Percentiles rank a stretch among this genome's conserved stretches.
Evolutionary conservation across 2,113 vertebrate species (phyloP).

Genomic region (Petrocephalus zakoni): DNA sequence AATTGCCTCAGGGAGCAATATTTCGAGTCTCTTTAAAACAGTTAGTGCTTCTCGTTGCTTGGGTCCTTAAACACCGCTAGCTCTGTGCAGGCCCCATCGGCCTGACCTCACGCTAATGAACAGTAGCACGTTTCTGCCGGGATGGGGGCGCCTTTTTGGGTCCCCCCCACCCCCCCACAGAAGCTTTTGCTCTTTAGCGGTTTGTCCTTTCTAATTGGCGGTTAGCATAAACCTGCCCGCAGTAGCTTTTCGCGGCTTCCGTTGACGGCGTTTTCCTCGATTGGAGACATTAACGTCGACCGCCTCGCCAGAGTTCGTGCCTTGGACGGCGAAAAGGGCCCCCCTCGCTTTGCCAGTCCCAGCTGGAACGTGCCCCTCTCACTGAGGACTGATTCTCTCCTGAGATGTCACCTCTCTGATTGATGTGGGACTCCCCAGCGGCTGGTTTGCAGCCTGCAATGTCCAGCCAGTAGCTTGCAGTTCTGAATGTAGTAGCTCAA

Average conservation of each 20-base stretch:
- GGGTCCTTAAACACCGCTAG: background rate
- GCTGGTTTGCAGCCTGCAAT: background rate
- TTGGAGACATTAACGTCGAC: background rate
- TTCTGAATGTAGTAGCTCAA: background rate
- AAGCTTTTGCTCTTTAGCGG: background rate
- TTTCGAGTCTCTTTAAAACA: background rate
- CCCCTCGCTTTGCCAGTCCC: background rate
- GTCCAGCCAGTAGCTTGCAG: background rate
- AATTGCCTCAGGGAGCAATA: background rate
- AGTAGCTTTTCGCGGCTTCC: background rate
- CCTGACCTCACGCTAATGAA: background rate
- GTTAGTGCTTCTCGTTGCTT: background rate
- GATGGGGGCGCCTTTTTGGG: background rate
- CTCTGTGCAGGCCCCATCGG: background rate
- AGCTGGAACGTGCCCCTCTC: background rate
- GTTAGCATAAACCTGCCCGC: background rate
- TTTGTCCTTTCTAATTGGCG: conserved; percentile 4
- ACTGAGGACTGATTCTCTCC: background rate
- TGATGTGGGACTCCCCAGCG: background rate
- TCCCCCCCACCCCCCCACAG: no score
- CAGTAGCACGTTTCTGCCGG: background rate
- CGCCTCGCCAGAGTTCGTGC: background rate
- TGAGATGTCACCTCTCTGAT: background rate
- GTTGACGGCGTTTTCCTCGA: background rate
- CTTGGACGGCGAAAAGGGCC: background rate